Conservation (phyloP, 2,113 vertebrate genomes). For the Gobiocypris rarus region DNA sequence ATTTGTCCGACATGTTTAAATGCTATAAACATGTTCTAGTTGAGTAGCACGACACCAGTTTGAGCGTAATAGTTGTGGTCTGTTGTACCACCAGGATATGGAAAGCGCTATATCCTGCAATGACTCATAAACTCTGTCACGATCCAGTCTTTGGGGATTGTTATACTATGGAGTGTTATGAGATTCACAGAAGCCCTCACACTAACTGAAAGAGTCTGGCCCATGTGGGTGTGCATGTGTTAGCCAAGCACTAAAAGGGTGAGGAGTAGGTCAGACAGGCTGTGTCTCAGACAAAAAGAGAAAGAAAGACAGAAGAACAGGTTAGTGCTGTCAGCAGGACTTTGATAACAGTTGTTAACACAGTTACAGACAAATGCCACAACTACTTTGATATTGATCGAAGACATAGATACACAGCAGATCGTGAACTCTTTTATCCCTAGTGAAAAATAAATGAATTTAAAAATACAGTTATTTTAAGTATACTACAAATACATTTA, state of each 20-base stretch:
- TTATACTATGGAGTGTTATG: constrained; percentile 38
- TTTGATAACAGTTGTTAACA: constrained; percentile 45
- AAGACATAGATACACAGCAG: constrained; percentile 28
- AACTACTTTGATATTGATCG: not conserved
- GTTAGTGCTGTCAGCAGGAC: constrained; percentile 24
- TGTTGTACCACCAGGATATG: constrained; percentile 35
- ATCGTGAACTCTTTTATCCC: not conserved
- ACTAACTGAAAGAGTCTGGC: constrained; percentile 35
- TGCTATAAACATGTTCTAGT: constrained; percentile 26
- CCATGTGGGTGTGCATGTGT: constrained; percentile 40
- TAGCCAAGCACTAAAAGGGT: constrained; percentile 24
- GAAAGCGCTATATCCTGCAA: constrained; percentile 38
- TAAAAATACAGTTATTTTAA: no score
- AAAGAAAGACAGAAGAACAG: constrained; percentile 29
- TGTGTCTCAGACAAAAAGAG: constrained; percentile 20
- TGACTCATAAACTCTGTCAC: constrained; percentile 43
- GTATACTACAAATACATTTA: no score
- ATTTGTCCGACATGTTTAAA: constrained; percentile 22
- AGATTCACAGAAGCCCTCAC: constrained; percentile 46
- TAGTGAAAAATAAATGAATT: no score
- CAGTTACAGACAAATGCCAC: not conserved
- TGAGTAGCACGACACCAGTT: constrained; percentile 22
- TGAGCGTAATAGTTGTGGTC: constrained; percentile 22
- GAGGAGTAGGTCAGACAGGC: constrained; percentile 40
- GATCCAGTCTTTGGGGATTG: constrained; percentile 23